A percentile compares a stretch with the other conserved stretches of the same genome.
These are phyloP conservation scores for Fringilla coelebs DNA, from an alignment of 2,797 vertebrate genomes.

Conservation along the genomic window DNA sequence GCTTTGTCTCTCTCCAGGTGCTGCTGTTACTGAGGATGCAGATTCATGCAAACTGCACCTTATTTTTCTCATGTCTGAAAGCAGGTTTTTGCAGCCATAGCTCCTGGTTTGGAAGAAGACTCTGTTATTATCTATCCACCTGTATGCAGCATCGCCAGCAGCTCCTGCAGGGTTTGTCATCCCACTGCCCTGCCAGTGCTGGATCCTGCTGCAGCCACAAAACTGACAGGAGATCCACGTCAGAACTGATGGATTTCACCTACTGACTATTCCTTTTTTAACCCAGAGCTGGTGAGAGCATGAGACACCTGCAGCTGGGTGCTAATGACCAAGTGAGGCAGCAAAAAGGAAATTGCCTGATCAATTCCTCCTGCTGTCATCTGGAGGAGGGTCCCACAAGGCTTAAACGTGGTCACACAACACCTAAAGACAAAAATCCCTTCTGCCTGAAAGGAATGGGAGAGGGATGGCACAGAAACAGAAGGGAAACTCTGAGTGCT, in stretches of 20 bases:
- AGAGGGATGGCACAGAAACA: neutral
- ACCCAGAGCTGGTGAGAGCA: neutral
- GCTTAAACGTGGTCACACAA: neutral
- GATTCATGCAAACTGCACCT: neutral
- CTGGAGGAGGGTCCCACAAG: neutral
- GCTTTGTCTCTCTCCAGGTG: neutral
- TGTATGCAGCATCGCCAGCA: neutral
- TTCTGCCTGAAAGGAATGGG: neutral
- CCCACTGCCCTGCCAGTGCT: neutral
- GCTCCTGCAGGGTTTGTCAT: neutral
- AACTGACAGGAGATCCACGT: neutral
- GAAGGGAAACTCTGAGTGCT: slow-evolving; percentile 15
- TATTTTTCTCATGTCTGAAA: neutral
- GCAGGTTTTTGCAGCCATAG: neutral
- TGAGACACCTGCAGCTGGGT: neutral
- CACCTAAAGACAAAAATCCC: neutral
- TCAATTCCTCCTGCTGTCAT: neutral
- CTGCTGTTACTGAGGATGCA: neutral
- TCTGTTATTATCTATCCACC: neutral
- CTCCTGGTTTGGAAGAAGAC: neutral
- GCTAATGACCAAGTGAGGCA: neutral
- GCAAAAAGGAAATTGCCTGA: neutral
- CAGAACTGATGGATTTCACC: neutral
- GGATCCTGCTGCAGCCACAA: neutral
- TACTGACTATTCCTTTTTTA: neutral